Percentiles rank a stretch among this genome's conserved stretches.
These are phyloP conservation scores for Hemitrygon akajei DNA, from an alignment of 2,797 vertebrate species.

Conservation along the genomic window DNA sequence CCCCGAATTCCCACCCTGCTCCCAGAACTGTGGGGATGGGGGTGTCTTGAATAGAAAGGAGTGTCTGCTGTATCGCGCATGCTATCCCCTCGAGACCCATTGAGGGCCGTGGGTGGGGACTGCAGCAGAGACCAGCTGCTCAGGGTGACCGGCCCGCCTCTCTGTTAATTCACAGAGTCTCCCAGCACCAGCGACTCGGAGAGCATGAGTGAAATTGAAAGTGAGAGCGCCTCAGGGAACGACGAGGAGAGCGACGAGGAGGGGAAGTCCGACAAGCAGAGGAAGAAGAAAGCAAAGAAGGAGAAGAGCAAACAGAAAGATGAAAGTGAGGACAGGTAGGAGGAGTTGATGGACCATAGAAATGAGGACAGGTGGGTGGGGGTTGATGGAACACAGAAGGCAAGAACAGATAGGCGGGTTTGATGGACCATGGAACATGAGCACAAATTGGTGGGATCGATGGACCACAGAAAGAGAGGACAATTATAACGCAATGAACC, in stretches of 20 bases:
- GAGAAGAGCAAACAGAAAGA: conserved; percentile 51
- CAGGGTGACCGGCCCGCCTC: not conserved
- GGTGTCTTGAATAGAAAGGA: not conserved
- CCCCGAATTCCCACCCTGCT: not conserved
- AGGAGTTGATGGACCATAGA: accelerated
- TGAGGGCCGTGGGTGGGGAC: no score
- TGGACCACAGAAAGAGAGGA: no score
- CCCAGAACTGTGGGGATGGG: not conserved
- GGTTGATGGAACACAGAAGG: conserved; percentile 45
- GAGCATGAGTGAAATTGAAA: conserved; percentile 61
- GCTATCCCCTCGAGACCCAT: not conserved
- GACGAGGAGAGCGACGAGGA: conserved; percentile 67
- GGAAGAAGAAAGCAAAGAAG: conserved; percentile 58
- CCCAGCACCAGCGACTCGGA: conserved; percentile 71
- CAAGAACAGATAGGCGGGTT: conserved; percentile 48
- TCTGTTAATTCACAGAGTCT: conserved; percentile 62
- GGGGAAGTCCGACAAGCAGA: conserved; percentile 69
- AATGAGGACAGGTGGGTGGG: no score
- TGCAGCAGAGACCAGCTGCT: not conserved
- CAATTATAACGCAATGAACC: no score
- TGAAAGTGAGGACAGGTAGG: conserved; percentile 57
- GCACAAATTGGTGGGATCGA: conserved; percentile 49
- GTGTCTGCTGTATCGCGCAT: no score
- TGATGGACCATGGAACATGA: conserved; percentile 44
- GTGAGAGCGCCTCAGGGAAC: conserved; percentile 67